Percentiles rank a stretch among this genome's conserved stretches.
Conservation (phyloP, 92 coral and sea anemone species). For the Palythoa grandis region DNA sequence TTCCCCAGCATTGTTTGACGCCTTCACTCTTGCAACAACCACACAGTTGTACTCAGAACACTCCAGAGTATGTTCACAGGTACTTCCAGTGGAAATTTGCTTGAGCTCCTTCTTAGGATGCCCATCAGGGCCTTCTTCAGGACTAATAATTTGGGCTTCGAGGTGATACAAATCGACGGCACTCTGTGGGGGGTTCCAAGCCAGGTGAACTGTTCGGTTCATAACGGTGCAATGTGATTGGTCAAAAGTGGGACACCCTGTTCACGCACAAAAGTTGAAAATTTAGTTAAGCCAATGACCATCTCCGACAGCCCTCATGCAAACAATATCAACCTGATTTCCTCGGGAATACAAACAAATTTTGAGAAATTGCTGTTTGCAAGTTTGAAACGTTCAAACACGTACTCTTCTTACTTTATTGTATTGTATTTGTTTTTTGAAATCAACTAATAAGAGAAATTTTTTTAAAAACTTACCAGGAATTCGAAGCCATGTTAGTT, state of each 20-base stretch:
- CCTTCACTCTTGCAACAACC: slow-evolving; percentile 79
- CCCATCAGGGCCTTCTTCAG: slow-evolving; percentile 55
- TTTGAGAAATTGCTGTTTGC: not conserved
- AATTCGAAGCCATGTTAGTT: slow-evolving; percentile 80
- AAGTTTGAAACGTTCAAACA: no score
- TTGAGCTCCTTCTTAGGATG: slow-evolving; percentile 58
- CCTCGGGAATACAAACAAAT: not conserved
- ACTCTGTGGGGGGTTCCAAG: slow-evolving; percentile 80
- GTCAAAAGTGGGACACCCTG: slow-evolving; percentile 74
- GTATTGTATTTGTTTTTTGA: no score
- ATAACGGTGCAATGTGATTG: slow-evolving; percentile 69
- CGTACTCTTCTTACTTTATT: no score
- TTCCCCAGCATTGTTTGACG: slow-evolving; percentile 87
- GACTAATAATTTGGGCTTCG: slow-evolving; percentile 67
- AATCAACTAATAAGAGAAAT: not conserved
- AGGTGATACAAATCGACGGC: slow-evolving; percentile 78
- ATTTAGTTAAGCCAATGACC: not conserved
- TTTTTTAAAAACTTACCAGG: slow-evolving; percentile 29
- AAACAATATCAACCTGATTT: not conserved
- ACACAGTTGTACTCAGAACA: slow-evolving; percentile 69
- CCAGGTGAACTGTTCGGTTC: slow-evolving; percentile 68
- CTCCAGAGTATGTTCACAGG: slow-evolving; percentile 71
- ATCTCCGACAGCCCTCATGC: not conserved
- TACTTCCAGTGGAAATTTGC: slow-evolving; percentile 65
- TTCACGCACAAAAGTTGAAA: not conserved